Base-by-base conservation (phyloP, 1,140 invertebrate genomes). In the Leptestheria dahalacensis region DNA sequence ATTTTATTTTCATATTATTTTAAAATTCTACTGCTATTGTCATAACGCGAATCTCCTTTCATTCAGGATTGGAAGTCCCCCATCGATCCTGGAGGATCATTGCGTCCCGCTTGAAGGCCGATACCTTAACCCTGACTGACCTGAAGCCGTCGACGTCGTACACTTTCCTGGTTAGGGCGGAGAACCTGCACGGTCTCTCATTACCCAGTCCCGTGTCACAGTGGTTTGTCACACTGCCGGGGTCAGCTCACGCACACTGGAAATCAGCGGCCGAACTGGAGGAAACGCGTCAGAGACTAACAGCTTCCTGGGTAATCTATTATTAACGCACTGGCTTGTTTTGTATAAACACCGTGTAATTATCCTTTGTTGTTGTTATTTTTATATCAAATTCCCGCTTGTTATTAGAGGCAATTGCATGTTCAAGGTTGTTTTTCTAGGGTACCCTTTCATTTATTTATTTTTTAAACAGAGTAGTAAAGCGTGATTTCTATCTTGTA, bases 151-250 rank as follows among this genome's bases (percentile, higher is more conserved):
- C 87, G 64, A 88, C 85, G 21, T 80, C 80, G 10, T 95, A 95
- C 71, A 78, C 91, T 29, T 95, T 96, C 67, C 73, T 92, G 12
- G 83, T 96, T 9, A 77, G 91, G 59, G 88, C 91, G 0, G 85
- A 90, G 71, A 96, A 94, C 68, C 79, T 80, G 18, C 83, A 91
- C 67, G 91, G 91, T 18, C 71, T 84, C 24, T 85, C 83, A 1
- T 73, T 82, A 24, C 83, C 82, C 4, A 84, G 83, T 63, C 75
- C 78, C 29, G 68, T 84, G 49, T 84, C 83, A 26, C 75, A 79
- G 62, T 72, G 76, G n/a, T 77, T 78, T 20, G 74, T 80, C 64
- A 85, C 83, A 1, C 74, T 80, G 15, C 78, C 77, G n/a, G 70
- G 74, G 10, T 29, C 21, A 2, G 33, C 15, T 18, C 53, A 55